Percentiles rank a stretch among this genome's conserved stretches.
Evolutionary conservation across 1,140 invertebrate species (phyloP).

Genomic region (Varroa destructor): DNA sequence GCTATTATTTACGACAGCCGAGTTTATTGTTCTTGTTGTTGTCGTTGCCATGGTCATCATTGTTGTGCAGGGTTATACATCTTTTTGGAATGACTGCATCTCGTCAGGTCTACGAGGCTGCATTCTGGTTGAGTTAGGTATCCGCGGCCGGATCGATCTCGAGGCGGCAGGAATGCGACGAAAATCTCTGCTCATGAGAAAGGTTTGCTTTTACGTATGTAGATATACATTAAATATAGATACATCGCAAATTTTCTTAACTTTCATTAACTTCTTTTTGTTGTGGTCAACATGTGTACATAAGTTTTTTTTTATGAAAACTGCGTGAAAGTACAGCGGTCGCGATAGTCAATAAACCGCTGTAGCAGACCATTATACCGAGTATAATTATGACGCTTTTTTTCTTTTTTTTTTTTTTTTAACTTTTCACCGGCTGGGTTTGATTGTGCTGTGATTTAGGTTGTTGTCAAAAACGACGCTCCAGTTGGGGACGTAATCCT

Average conservation of each 20-base stretch:
- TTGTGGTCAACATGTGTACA: too few species aligned
- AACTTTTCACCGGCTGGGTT: background rate
- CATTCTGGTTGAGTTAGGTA: conserved; percentile 89
- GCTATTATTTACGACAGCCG: too few species aligned
- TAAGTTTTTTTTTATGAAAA: too few species aligned
- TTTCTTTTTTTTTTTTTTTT: background rate
- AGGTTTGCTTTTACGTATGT: conserved; percentile 42
- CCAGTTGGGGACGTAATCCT: conserved; percentile 93
- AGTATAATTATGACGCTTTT: background rate
- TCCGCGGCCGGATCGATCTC: conserved; percentile 84
- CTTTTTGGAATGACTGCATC: conserved; percentile 99
- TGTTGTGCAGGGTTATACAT: conserved; percentile 80
- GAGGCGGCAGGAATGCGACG: conserved; percentile 92
- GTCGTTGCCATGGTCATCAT: background rate
- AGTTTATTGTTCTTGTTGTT: too few species aligned
- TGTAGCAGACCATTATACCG: background rate
- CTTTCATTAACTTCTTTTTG: too few species aligned
- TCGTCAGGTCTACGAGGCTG: conserved; percentile 94
- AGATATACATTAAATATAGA: conserved; percentile 31
- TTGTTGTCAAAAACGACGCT: conserved; percentile 60
- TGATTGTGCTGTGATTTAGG: conserved; percentile 34
- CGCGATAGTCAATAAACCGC: too few species aligned
- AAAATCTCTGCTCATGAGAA: conserved; percentile 69
- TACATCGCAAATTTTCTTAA: too few species aligned
- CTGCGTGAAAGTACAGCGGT: too few species aligned